Base-by-base conservation (phyloP, 2,888 invertebrate species). In the Epicampocera succincta region DNA sequence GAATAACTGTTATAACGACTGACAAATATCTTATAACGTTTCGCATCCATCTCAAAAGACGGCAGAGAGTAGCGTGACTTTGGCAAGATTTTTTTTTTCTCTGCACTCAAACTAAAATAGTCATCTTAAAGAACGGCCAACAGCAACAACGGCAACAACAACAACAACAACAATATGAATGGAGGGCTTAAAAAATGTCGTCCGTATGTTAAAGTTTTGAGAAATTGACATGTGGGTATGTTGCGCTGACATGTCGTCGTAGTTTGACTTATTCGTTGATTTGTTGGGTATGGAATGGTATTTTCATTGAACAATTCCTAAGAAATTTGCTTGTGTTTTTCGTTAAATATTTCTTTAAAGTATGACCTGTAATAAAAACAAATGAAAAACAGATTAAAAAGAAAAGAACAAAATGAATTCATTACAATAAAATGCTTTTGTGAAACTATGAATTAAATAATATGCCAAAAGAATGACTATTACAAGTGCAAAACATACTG, bases 141-240 rank as follows among this genome's bases (percentile, higher is more conserved):
- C 17, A 46, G 38, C 42, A 66, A 1, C 33, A 76, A n/a, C n/a
- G n/a, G n/a, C n/a, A 58, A 11, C 17, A 46, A 21, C 42, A 66
- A 1, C n/a, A 29, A 3, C 29, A 29, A 29, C 29, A 29, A 29
- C 8, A 33, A 33, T 33, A 33, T 33, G 3, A 33, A 17, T 33
- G 50, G 21, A 66, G 72, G 66, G 78, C 72, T 73, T 44, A 40
- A 68, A 42, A 66, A 66, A 73, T 79, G 78, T 68, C 61, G 48
- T 63, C 17, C 42, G 52, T 54, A 54, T 77, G 68, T 74, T 71
- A 71, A 74, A 46, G 48, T 71, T 78, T 79, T 74, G 52, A 66
- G 69, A 61, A 71, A 79, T 65, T 79, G 82, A 82, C 82, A 82
- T 78, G 54, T 72, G 82, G 66, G 65, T 82, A 74, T 74, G 69